phyloP scores from a whole-genome alignment of 2,888 invertebrate genomes.

The Cynaeus angustus region DNA sequence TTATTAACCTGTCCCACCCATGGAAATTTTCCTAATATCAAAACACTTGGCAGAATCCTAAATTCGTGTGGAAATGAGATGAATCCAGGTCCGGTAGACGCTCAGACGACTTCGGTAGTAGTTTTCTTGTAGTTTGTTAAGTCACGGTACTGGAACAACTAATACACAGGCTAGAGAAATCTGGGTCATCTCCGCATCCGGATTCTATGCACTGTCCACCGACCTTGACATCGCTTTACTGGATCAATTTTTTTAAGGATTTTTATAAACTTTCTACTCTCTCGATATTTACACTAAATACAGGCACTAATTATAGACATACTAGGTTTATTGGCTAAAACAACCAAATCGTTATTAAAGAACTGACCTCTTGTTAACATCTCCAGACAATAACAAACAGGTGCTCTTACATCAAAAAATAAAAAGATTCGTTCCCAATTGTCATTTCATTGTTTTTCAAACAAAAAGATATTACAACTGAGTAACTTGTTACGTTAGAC shows the following conservation, averaged over 20 bases:
- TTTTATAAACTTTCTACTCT: conserved; percentile 59
- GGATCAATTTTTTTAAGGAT: conserved; percentile 58
- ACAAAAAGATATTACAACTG: conserved; percentile 1
- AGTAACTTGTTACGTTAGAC: not conserved
- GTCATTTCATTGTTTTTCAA: not conserved
- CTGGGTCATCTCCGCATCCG: conserved; percentile 59
- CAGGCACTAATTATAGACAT: not conserved
- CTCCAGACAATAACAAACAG: not conserved
- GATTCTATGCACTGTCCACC: conserved; percentile 59
- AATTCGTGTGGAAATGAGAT: conserved; percentile 1
- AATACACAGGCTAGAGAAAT: conserved; percentile 56
- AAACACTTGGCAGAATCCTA: not conserved
- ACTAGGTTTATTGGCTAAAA: not conserved
- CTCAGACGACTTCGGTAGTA: conserved; percentile 3
- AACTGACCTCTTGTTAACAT: not conserved
- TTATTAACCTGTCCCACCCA: too few relatives aligned
- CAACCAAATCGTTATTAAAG: not conserved
- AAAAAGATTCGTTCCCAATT: not conserved
- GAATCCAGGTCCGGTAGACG: conserved; percentile 4
- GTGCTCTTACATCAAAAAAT: not conserved
- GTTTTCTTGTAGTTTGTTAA: conserved; percentile 43
- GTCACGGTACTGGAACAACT: conserved; percentile 54
- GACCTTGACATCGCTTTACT: conserved; percentile 57
- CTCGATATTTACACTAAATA: conserved; percentile 44
- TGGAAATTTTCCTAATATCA: conserved; percentile 3